phyloP scores from a whole-genome alignment of 2,797 vertebrate species.

The Leucoraja ocellata region DNA sequence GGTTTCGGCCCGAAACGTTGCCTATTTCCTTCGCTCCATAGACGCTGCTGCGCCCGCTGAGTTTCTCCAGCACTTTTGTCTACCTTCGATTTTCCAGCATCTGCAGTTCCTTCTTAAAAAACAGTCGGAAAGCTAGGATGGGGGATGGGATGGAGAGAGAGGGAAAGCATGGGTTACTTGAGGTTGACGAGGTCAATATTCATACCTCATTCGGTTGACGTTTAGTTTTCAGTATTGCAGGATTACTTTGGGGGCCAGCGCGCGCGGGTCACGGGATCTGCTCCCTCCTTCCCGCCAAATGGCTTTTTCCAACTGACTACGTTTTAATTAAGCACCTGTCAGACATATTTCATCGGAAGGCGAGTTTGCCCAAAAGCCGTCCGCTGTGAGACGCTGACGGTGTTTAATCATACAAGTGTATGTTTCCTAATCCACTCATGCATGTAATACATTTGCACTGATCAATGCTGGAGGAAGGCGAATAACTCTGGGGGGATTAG shows the following conservation, averaged over 20 bases:
- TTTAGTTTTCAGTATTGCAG: background rate
- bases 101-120: too few species aligned
- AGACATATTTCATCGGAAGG: slow-evolving; percentile 33
- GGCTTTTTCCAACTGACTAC: slow-evolving; percentile 41
- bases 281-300: background rate
- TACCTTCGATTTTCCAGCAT: too few species aligned
- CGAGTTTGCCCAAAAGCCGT: slow-evolving; percentile 46
- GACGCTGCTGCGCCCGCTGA: too few species aligned
- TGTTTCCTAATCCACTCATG: slow-evolving; percentile 49
- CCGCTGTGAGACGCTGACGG: slow-evolving; percentile 42
- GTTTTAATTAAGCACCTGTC: slow-evolving; percentile 54
- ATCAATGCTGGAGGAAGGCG: slow-evolving; percentile 46
- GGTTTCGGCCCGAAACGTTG: too few species aligned
- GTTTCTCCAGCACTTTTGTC: too few species aligned
- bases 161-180: too few species aligned
- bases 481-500: slow-evolving; percentile 44
- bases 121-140: too few species aligned
- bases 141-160: too few species aligned
- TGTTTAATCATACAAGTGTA: slow-evolving; percentile 52
- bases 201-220: background rate
- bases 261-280: background rate
- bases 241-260: background rate
- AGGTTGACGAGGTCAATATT: too few species aligned
- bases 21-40: too few species aligned
- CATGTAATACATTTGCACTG: slow-evolving; percentile 48